phyloP scores from a whole-genome alignment of 2,113 vertebrate species.

The Eulemur macaco region DNA sequence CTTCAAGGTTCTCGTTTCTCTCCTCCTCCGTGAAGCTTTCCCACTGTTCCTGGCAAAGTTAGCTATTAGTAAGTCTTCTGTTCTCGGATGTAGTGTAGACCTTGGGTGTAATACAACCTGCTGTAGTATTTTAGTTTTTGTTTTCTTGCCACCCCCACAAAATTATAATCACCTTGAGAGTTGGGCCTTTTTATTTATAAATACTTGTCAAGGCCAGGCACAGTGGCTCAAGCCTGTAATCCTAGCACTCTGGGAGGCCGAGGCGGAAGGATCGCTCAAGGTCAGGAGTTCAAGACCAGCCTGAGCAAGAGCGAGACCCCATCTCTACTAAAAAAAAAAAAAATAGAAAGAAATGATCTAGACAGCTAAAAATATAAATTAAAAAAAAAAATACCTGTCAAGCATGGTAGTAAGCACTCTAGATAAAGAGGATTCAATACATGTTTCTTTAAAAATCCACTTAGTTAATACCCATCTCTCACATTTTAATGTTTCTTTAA shows the following conservation, averaged over 20 bases:
- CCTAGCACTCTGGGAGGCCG: no score
- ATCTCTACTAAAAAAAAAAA: no score
- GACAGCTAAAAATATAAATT: no score
- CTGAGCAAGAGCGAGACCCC: no score
- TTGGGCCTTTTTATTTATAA: not conserved
- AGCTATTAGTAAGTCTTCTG: not conserved
- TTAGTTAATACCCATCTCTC: not conserved
- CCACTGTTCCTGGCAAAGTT: not conserved
- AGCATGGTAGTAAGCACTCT: not conserved
- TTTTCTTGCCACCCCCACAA: not conserved
- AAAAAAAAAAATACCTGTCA: not conserved
- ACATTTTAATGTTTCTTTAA: no score
- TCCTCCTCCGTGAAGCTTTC: not conserved
- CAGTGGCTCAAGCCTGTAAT: no score
- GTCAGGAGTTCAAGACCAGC: no score
- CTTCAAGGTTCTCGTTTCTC: not conserved
- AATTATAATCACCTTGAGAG: not conserved
- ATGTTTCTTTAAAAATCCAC: not conserved
- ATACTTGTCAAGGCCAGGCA: not conserved
- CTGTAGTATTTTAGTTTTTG: not conserved
- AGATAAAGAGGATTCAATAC: not conserved
- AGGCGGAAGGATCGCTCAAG: no score
- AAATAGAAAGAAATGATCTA: no score
- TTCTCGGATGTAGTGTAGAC: no score
- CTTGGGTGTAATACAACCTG: not conserved